These are phyloP conservation scores for Hyles euphorbiae DNA, from an alignment of 1,140 invertebrate species.

Conservation along the genomic window DNA sequence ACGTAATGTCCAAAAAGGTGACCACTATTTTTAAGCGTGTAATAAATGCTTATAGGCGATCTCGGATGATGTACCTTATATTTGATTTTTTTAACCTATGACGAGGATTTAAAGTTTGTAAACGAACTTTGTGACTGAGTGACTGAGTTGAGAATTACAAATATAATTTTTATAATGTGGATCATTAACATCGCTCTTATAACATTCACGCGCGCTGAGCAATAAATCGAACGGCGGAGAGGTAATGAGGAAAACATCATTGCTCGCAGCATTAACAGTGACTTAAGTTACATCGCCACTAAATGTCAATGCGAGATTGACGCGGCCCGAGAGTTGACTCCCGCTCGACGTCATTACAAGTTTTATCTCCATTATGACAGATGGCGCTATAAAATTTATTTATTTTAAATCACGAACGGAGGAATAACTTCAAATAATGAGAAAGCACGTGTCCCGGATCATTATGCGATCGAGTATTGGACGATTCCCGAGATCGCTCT, in stretches of 20 bases:
- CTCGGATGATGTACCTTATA: too few relatives aligned
- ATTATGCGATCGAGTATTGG: conserved; percentile 39
- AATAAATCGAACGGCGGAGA: conserved; percentile 38
- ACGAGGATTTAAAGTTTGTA: too few relatives aligned
- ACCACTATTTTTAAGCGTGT: too few relatives aligned
- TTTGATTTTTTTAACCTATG: too few relatives aligned
- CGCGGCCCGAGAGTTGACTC: conserved; percentile 34
- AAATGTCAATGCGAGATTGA: conserved; percentile 58
- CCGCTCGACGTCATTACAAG: conserved; percentile 46
- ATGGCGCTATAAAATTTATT: conserved; percentile 69
- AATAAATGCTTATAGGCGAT: too few relatives aligned
- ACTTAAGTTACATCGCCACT: conserved; percentile 53
- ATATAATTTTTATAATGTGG: too few relatives aligned
- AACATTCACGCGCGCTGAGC: background rate
- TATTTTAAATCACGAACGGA: conserved; percentile 57
- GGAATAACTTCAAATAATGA: conserved; percentile 58
- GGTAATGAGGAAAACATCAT: conserved; percentile 55
- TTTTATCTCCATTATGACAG: conserved; percentile 65
- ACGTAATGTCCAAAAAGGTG: background rate
- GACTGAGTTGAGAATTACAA: too few relatives aligned
- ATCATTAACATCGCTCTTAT: too few relatives aligned
- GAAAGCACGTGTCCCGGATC: conserved; percentile 53
- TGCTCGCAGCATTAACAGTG: conserved; percentile 45
- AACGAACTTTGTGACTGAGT: too few relatives aligned
- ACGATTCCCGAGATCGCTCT: conserved; percentile 43